Evolutionary conservation across 2,113 vertebrate species (phyloP).

Genomic region (Salvelinus sp.): DNA sequence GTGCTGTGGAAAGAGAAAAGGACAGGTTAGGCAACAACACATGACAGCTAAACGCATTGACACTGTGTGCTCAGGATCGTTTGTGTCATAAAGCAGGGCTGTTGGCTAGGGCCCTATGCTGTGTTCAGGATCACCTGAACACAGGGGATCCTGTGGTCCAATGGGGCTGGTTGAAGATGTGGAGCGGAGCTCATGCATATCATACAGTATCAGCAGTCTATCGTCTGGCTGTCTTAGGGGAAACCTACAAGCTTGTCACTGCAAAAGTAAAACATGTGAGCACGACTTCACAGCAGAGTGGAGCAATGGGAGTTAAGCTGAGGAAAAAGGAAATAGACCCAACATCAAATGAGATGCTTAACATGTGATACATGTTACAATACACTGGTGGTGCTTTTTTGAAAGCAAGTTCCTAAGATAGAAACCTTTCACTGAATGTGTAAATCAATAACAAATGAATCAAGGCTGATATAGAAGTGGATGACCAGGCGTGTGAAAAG

Average conservation of each 20-base stretch:
- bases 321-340: constrained; percentile 19
- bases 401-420: constrained; percentile 18
- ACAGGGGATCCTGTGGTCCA: too few species aligned
- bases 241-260: too few species aligned
- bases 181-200: too few species aligned
- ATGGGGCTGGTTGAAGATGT: too few species aligned
- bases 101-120: too few species aligned
- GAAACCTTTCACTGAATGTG: constrained; percentile 16
- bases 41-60: not conserved
- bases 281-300: too few species aligned
- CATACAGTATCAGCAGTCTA: too few species aligned
- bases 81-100: too few species aligned
- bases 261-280: too few species aligned
- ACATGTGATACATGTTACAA: constrained; percentile 16
- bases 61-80: too few species aligned
- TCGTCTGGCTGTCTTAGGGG: too few species aligned
- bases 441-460: constrained; percentile 10
- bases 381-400: not conserved
- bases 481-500: constrained; percentile 17
- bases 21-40: not conserved
- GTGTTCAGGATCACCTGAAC: too few species aligned
- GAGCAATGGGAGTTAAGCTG: constrained; percentile 2
- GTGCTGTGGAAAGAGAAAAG: constrained; percentile 71
- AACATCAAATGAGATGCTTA: constrained; percentile 41
- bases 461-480: constrained; percentile 18